phyloP scores from a whole-genome alignment of 2,113 vertebrate species.

The Proterorhinus semilunaris region DNA sequence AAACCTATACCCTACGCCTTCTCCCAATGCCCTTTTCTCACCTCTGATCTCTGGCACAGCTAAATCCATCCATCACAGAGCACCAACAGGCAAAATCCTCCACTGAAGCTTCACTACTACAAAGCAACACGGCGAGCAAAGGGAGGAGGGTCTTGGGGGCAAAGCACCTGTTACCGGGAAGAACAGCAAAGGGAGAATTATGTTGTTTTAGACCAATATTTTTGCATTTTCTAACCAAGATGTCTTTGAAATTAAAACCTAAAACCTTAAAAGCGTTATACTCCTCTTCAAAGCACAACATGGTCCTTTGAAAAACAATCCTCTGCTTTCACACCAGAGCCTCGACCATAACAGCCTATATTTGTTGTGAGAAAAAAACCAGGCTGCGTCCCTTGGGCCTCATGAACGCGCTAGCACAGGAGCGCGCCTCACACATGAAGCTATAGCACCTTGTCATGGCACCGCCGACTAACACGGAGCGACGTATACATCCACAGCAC shows the following conservation, averaged over 20 bases:
- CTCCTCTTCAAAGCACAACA: background rate
- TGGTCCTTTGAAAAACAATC: background rate
- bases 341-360: constrained; percentile 39
- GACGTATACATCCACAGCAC: background rate
- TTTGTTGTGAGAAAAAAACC: constrained; percentile 53
- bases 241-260: background rate
- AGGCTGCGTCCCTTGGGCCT: constrained; percentile 38
- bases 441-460: constrained; percentile 27
- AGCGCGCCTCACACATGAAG: background rate
- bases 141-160: too few relatives aligned
- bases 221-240: too few relatives aligned
- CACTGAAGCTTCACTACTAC: too few relatives aligned
- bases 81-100: too few relatives aligned
- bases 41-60: too few relatives aligned
- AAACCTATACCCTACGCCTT: too few relatives aligned
- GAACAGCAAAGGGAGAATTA: too few relatives aligned
- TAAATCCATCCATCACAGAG: too few relatives aligned
- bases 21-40: too few relatives aligned
- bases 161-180: too few relatives aligned
- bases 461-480: constrained; percentile 12
- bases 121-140: too few relatives aligned
- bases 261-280: background rate
- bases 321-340: background rate
- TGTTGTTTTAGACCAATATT: too few relatives aligned
- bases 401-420: background rate